These are phyloP conservation scores for Macrotrachela quadricornifera DNA, from an alignment of 1,140 invertebrate genomes.

Conservation along the genomic window DNA sequence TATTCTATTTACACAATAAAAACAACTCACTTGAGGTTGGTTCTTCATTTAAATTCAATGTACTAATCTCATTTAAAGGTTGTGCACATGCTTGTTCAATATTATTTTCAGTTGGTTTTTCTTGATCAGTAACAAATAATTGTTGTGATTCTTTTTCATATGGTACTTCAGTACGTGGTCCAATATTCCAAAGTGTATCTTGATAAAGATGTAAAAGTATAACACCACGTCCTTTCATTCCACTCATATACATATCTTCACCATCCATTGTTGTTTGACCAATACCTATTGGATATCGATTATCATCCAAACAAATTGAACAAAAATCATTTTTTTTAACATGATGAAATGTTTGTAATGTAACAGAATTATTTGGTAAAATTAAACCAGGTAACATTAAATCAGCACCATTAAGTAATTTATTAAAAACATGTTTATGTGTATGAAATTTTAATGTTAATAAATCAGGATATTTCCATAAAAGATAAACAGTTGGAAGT, in stretches of 20 bases:
- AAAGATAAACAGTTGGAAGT: not conserved
- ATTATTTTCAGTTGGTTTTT: no score
- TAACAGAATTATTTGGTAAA: not conserved
- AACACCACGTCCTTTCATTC: slow-evolving; percentile 4
- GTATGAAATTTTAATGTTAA: slow-evolving; percentile 3
- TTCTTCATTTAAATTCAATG: no score
- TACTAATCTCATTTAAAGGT: no score
- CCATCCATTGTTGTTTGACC: slow-evolving; percentile 4
- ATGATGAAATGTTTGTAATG: slow-evolving; percentile 6
- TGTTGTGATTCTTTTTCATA: no score
- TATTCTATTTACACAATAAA: no score
- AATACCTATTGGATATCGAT: not conserved
- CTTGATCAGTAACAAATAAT: no score
- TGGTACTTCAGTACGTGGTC: no score
- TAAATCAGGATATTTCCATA: slow-evolving; percentile 7
- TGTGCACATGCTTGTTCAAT: no score
- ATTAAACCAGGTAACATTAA: slow-evolving; percentile 5
- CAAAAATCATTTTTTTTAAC: slow-evolving; percentile 4
- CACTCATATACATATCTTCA: slow-evolving; percentile 8
- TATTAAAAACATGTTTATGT: slow-evolving; percentile 2
- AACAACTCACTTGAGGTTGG: no score
- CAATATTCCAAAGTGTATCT: not conserved
- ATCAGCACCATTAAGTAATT: slow-evolving; percentile 7
- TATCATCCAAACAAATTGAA: not conserved
- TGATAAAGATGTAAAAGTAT: slow-evolving; percentile 1